These are phyloP conservation scores for Corynorhinus townsendii DNA, from an alignment of 2,113 vertebrate species.

Conservation along the genomic window DNA sequence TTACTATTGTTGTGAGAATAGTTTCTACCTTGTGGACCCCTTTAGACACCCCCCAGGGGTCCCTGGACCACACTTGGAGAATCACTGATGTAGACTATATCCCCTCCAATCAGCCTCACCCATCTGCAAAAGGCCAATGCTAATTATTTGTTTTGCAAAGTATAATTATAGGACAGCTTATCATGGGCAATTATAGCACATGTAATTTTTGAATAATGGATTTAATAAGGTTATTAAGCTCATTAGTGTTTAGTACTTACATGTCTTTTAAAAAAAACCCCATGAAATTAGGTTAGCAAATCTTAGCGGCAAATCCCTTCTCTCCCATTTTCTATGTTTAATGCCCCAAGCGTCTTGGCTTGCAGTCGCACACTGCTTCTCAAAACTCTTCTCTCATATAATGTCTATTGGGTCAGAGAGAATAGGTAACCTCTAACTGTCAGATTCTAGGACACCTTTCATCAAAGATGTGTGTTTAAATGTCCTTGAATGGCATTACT, in stretches of 20 bases:
- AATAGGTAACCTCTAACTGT: conserved; percentile 39
- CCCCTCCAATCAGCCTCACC: background rate
- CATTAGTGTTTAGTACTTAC: conserved; percentile 47
- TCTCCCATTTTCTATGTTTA: conserved; percentile 52
- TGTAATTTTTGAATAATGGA: conserved; percentile 58
- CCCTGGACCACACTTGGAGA: background rate
- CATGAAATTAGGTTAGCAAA: conserved; percentile 64
- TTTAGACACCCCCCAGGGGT: no score
- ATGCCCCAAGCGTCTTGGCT: background rate
- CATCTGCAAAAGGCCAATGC: background rate
- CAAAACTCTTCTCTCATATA: conserved; percentile 25
- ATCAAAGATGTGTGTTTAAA: background rate
- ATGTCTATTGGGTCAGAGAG: background rate
- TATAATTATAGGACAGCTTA: conserved; percentile 35
- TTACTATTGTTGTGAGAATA: background rate
- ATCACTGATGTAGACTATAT: no score
- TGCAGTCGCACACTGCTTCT: background rate
- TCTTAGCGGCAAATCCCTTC: conserved; percentile 37
- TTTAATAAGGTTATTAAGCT: conserved; percentile 65
- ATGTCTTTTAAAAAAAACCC: background rate
- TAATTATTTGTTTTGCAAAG: conserved; percentile 41
- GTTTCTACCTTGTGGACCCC: background rate
- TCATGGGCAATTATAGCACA: conserved; percentile 26
- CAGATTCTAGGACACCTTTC: conserved; percentile 51
- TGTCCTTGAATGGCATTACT: background rate